phyloP scores from a whole-genome alignment of 2,113 vertebrate species.

The Lucifuga dentata region DNA sequence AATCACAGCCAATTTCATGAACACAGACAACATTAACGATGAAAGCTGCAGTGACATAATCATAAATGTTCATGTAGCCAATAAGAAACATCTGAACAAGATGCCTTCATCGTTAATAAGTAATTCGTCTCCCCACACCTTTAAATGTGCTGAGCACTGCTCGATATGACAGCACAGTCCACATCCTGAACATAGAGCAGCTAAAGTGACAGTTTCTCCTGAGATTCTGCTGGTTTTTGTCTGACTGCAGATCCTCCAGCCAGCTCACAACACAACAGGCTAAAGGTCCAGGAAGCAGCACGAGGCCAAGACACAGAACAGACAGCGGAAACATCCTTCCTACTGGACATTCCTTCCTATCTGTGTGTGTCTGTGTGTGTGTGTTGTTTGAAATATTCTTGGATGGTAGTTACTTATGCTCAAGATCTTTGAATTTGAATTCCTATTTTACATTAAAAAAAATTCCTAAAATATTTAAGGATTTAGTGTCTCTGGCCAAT shows the following conservation, averaged over 20 bases:
- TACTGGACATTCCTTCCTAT: slow-evolving; percentile 49
- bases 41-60: too few species aligned
- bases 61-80: too few species aligned
- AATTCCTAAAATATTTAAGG: too few species aligned
- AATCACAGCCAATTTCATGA: too few species aligned
- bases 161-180: slow-evolving; percentile 11
- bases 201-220: slow-evolving; percentile 47
- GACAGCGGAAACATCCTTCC: slow-evolving; percentile 80
- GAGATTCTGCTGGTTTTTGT: slow-evolving; percentile 27
- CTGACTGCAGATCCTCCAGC: slow-evolving; percentile 29
- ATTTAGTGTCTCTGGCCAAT: too few species aligned
- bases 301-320: slow-evolving; percentile 60
- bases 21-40: not conserved
- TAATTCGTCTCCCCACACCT: slow-evolving; percentile 1
- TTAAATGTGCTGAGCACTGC: slow-evolving; percentile 40
- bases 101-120: not conserved
- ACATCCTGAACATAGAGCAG: slow-evolving; percentile 20
- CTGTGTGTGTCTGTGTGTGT: not conserved
- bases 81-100: not conserved
- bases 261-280: slow-evolving; percentile 73
- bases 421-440: too few species aligned
- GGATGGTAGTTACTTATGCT: too few species aligned
- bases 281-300: slow-evolving; percentile 73
- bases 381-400: too few species aligned
- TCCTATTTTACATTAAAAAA: too few species aligned